phyloP scores from a whole-genome alignment of 1,140 invertebrate genomes.

The Penaeus vannamei region DNA sequence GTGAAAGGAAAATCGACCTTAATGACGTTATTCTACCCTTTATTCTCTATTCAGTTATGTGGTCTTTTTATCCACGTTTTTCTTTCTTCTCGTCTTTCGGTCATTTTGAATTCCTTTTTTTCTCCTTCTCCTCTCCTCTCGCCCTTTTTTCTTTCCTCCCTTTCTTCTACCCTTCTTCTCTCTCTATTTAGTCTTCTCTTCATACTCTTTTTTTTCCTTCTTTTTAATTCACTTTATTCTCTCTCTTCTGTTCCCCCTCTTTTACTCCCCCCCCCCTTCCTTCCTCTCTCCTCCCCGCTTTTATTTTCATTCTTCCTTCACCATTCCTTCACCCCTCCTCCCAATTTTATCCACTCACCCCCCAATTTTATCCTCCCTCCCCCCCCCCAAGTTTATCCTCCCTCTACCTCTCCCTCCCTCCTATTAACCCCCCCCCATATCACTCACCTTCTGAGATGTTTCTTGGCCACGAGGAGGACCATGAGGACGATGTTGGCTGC shows the following conservation, averaged over 20 bases:
- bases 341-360: too few species aligned
- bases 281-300: too few species aligned
- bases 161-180: not conserved
- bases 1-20: too few species aligned
- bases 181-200: not conserved
- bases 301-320: not conserved
- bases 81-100: too few species aligned
- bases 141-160: not conserved
- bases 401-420: not conserved
- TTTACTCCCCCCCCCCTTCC: not conserved
- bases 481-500: slow-evolving; percentile 86
- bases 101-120: not conserved
- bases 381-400: not conserved
- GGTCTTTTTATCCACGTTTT: too few species aligned
- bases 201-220: not conserved
- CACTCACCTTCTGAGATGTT: slow-evolving; percentile 69
- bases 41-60: too few species aligned
- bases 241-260: not conserved
- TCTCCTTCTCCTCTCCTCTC: not conserved
- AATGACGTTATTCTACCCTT: too few species aligned
- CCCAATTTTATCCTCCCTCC: not conserved
- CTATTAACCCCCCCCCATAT: not conserved
- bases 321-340: not conserved
- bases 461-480: slow-evolving; percentile 77
- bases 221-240: not conserved